Evolutionary conservation across 2,888 invertebrate genomes (phyloP), one percentile per base, ranked within the genome.

Genomic region (Stictocephala bisonia): DNA sequence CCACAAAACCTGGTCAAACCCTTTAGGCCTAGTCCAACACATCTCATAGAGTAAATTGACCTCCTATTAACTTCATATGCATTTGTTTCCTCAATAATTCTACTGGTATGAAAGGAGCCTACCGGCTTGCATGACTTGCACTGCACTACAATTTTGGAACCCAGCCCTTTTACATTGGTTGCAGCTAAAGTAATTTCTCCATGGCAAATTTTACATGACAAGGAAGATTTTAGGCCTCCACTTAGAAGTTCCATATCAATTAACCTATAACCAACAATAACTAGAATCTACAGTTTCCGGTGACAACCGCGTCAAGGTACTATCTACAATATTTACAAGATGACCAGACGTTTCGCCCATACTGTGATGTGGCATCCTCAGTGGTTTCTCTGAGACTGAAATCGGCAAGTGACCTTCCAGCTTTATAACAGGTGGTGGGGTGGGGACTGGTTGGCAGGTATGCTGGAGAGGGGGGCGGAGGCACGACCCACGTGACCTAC

Each of bases 11-110:
- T 24, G 3, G 26, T 15, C 58, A 58, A 27, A 7, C 58, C 58
- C 1, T 24, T 11, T 27, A 58, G n/a, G 31, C 58, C 58, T 58
- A 26, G 58, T 6, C 58, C 58, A 27, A 58, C 27, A 3, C 2
- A 24, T 58, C 27, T 4, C 58, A 58, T 58, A 3, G 27, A 3
- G 27, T 58, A 58, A 58, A 27, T 26, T 3, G 58, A 58, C n/a
- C 26, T 58, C 18, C 58, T 58, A n/a, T 58, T 58, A n/a, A 58
- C 58, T 58, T 58, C 26, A 27, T 58, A 58, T 3, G n/a, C 58
- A 58, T n/a, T 29, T 26, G 58, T 27, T 6, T 13, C 50, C 11
- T 50, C 18, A 18, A 50, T 20, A 50, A 13, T 20, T 50, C 22
- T 18, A 20, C 50, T 50, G 15, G 44, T 44, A 44, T 6, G 4